Evolutionary conservation across 2,113 vertebrate genomes (phyloP).

Genomic region (Theristicus caerulescens): DNA sequence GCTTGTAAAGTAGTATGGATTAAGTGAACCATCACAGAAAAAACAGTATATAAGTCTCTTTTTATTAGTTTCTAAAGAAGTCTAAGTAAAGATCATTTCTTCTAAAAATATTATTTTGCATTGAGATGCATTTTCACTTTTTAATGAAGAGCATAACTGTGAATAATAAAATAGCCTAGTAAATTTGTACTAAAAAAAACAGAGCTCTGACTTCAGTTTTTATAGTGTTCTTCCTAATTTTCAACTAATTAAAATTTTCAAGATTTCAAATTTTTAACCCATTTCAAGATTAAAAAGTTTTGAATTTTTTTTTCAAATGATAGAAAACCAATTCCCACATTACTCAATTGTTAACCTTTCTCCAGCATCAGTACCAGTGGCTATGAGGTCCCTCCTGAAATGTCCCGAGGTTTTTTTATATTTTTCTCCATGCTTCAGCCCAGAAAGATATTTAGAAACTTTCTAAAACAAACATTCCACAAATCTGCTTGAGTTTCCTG

Average conservation of each 20-base stretch:
- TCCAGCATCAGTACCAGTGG: not conserved
- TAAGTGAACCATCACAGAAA: slow-evolving; percentile 2
- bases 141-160: not conserved
- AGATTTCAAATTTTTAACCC: not conserved
- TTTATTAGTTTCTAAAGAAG: slow-evolving; percentile 54
- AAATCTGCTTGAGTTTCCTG: not conserved
- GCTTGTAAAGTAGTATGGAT: slow-evolving; percentile 29
- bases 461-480: not conserved
- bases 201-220: not conserved
- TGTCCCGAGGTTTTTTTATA: not conserved
- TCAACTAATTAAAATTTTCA: not conserved
- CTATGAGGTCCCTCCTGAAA: not conserved
- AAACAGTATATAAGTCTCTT: slow-evolving; percentile 19
- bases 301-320: not conserved
- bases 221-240: not conserved
- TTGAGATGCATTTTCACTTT: slow-evolving; percentile 6
- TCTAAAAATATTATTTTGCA: slow-evolving; percentile 30
- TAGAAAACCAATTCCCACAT: not conserved
- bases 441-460: not conserved
- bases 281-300: not conserved
- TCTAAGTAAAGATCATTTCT: slow-evolving; percentile 14
- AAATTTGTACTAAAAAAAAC: not conserved
- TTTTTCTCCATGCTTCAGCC: not conserved
- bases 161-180: not conserved
- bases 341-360: not conserved